Base-by-base conservation (phyloP, 2,888 invertebrate genomes). In the Trichacis sp. region DNA sequence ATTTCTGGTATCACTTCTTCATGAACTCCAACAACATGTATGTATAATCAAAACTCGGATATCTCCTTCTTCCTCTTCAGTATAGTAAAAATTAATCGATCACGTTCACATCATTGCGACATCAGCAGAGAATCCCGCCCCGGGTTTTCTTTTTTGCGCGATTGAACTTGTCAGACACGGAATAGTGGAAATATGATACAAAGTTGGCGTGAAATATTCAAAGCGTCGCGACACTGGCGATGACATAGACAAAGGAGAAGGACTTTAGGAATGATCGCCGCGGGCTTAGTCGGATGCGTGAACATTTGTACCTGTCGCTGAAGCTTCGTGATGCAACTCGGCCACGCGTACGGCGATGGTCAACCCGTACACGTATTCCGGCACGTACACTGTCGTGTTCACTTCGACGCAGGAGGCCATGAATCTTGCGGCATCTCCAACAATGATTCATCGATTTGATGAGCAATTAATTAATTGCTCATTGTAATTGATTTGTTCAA, bases 211-310 rank as follows among this genome's bases (percentile, higher is more conserved):
- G 42, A 18, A 43, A 19, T 43, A 18, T 43, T 18, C 17, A 19
- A 43, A 19, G 30, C 30, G 18, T 30, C 48, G 48, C 48, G 48
- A 48, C 33, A 30, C 48, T 18, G 9, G 48, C 48, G 30, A 15
- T 20, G 48, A 48, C 48, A 15, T 30, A 30, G 48, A 48, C 48
- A 48, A 48, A 48, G 30, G 30, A 15, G 48, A 14, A 30, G 33
- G 30, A 48, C 48, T 46, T 14, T 2, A 18, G 66, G 50, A 61
- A 52, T 55, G 50, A 66, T 61, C 58, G 54, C 64, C 62, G 65
- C 49, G 49, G 69, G 72, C 70, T 70, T 66, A 70, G 69, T 70
- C 59, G 56, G 63, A 68, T 70, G 69, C 64, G 60, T 46, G 58
- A 60, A 67, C 72, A 67, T 69, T 72, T 69, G 60, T 70, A 68